phyloP scores from a whole-genome alignment of 2,797 vertebrate species.

The Gila robusta region DNA sequence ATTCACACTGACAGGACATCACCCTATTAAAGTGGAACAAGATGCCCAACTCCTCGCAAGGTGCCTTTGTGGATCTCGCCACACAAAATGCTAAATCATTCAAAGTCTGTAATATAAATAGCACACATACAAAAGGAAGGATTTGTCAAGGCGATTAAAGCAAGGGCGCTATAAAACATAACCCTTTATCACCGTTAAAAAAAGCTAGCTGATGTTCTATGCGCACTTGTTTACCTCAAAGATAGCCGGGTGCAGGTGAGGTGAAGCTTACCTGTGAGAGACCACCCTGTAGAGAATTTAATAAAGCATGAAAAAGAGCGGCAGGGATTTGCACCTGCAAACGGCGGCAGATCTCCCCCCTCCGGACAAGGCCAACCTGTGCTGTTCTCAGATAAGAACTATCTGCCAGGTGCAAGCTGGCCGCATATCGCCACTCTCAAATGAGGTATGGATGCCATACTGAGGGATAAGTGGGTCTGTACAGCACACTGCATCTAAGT shows the following conservation, averaged over 20 bases:
- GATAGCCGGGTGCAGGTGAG: constrained; percentile 37
- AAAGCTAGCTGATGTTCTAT: constrained; percentile 35
- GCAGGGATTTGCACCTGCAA: constrained; percentile 61
- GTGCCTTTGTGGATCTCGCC: constrained; percentile 40
- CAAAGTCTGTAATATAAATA: constrained; percentile 25
- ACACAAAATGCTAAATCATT: constrained; percentile 32
- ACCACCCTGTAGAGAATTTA: constrained; percentile 52
- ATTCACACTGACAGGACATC: constrained; percentile 54
- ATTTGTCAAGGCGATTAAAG: constrained; percentile 36
- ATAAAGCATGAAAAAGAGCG: constrained; percentile 54
- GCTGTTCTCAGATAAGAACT: constrained; percentile 60
- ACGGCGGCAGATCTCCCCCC: constrained; percentile 57
- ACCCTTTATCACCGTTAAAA: constrained; percentile 32
- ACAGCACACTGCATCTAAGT: not conserved
- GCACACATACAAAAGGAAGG: constrained; percentile 29
- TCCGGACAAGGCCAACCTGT: constrained; percentile 61
- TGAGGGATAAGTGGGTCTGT: constrained; percentile 33
- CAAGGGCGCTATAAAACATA: constrained; percentile 12
- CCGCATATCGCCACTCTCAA: constrained; percentile 48
- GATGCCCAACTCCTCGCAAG: constrained; percentile 36
- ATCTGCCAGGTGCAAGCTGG: constrained; percentile 49
- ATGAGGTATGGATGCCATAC: constrained; percentile 20
- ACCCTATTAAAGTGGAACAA: constrained; percentile 55
- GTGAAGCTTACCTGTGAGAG: constrained; percentile 48
- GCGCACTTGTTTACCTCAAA: constrained; percentile 27